A percentile compares a stretch with the other conserved stretches of the same genome.
phyloP scores from a whole-genome alignment of 1,140 invertebrate species.

The Laupala kohalensis region DNA sequence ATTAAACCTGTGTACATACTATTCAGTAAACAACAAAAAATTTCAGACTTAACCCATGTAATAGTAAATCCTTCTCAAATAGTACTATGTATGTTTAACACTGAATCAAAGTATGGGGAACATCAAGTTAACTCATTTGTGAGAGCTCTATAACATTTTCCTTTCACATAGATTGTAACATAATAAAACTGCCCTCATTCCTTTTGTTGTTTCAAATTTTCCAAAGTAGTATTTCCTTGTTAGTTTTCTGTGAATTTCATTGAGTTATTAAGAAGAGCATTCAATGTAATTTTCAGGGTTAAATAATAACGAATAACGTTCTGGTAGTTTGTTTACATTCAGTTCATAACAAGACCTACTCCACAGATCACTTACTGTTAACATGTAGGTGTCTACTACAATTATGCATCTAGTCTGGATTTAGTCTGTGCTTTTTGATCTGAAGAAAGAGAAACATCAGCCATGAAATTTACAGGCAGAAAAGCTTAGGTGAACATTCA shows the following conservation, averaged over 20 bases:
- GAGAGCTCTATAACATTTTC: constrained; percentile 44
- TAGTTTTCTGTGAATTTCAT: constrained; percentile 16
- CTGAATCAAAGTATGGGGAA: constrained; percentile 52
- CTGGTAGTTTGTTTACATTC: too few relatives aligned
- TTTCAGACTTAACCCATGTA: constrained; percentile 40
- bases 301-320: too few relatives aligned
- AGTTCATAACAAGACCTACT: too few relatives aligned
- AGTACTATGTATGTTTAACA: constrained; percentile 39
- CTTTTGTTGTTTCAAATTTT: constrained; percentile 34
- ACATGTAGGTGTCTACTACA: too few relatives aligned
- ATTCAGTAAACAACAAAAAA: constrained; percentile 45
- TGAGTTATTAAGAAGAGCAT: constrained; percentile 11
- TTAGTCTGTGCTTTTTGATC: too few relatives aligned
- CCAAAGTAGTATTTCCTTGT: constrained; percentile 25
- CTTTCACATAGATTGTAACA: constrained; percentile 44
- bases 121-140: constrained; percentile 47
- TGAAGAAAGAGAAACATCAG: too few relatives aligned
- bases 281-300: constrained; percentile 3
- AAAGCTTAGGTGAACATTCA: too few relatives aligned
- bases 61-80: constrained; percentile 41
- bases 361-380: too few relatives aligned
- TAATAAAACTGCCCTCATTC: constrained; percentile 43
- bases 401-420: too few relatives aligned
- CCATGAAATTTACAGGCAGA: too few relatives aligned
- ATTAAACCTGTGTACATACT: constrained; percentile 53